Evolutionary conservation across 2,888 invertebrate species (phyloP).

Genomic region (Lottia scabra): DNA sequence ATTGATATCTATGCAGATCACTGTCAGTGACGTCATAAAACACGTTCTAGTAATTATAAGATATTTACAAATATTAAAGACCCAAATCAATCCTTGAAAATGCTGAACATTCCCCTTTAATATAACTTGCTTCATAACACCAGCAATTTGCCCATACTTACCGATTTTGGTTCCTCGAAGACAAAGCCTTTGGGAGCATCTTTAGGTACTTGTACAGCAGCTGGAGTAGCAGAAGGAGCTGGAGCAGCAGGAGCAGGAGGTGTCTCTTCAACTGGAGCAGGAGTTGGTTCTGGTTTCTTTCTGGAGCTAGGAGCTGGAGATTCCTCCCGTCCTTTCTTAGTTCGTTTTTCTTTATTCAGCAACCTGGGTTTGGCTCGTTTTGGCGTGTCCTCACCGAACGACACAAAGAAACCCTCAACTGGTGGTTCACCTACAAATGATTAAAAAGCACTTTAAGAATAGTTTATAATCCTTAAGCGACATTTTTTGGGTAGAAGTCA

Average conservation of each 20-base stretch:
- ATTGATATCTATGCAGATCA: too few species aligned
- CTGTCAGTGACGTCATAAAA: too few species aligned
- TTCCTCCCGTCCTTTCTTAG: conserved; percentile 8
- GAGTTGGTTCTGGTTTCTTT: not conserved
- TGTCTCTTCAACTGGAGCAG: not conserved
- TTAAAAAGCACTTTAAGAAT: too few species aligned
- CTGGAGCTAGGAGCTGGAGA: not conserved
- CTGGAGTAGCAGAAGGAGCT: conserved; percentile 1
- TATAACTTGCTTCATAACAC: too few species aligned
- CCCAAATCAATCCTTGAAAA: too few species aligned
- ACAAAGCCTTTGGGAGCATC: conserved; percentile 3
- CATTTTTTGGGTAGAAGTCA: too few species aligned
- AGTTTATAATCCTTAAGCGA: too few species aligned
- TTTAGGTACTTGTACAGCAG: not conserved
- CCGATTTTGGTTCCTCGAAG: not conserved
- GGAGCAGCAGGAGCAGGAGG: conserved; percentile 5
- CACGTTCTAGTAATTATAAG: too few species aligned
- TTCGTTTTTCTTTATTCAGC: conserved; percentile 13
- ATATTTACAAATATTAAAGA: too few species aligned
- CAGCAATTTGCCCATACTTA: not conserved
- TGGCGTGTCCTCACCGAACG: conserved; percentile 81
- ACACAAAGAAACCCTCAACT: conserved; percentile 82
- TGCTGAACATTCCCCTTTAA: too few species aligned
- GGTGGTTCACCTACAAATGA: too few species aligned
- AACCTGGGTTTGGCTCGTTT: conserved; percentile 79